phyloP scores from a whole-genome alignment of 2,113 vertebrate species.

The Leptobrachium leishanense region DNA sequence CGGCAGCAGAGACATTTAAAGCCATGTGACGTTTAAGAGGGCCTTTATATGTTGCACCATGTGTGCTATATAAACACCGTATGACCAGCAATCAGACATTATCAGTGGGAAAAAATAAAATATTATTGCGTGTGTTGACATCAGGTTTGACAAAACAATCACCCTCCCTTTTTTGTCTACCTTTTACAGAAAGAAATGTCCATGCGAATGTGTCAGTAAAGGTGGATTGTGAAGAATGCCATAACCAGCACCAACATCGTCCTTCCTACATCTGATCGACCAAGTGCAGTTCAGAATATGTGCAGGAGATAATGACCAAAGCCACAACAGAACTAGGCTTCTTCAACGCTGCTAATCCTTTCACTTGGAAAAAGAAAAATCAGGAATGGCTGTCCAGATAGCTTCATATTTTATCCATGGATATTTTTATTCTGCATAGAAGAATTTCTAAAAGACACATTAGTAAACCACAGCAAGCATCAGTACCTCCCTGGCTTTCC shows the following conservation, averaged over 20 bases:
- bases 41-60: too few species aligned
- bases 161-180: constrained; percentile 26
- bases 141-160: too few species aligned
- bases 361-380: constrained; percentile 1
- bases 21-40: too few species aligned
- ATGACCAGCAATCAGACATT: too few species aligned
- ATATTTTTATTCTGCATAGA: neutral
- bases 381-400: constrained; percentile 33
- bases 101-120: too few species aligned
- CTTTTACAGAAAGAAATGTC: constrained; percentile 81
- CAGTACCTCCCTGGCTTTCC: too few species aligned
- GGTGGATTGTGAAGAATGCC: neutral
- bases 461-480: too few species aligned
- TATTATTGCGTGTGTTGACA: constrained; percentile 42
- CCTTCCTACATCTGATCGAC: constrained; percentile 2
- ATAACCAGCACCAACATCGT: constrained; percentile 28
- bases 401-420: neutral
- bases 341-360: constrained; percentile 58
- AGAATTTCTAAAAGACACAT: too few species aligned
- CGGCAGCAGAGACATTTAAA: too few species aligned
- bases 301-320: neutral
- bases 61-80: too few species aligned
- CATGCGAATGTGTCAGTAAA: constrained; percentile 73
- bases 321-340: neutral
- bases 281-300: neutral